Percentiles rank a stretch among this genome's conserved stretches.
Conservation (phyloP, 2,113 vertebrate species). For the Cricetomys ansorgei region DNA sequence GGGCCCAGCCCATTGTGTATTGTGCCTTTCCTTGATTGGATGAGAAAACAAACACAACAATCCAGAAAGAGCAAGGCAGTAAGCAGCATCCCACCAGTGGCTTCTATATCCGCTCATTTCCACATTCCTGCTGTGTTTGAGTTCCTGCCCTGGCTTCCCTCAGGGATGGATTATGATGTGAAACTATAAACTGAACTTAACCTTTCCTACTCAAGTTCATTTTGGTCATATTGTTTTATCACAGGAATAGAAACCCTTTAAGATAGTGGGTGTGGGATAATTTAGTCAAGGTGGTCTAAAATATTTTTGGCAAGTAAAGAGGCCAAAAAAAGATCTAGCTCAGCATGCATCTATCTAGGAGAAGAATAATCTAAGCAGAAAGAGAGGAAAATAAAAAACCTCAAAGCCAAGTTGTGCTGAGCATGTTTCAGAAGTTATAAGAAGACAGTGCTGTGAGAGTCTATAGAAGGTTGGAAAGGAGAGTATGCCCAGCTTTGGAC, state of each 20-base stretch:
- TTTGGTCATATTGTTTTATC: background rate
- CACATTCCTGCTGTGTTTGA: background rate
- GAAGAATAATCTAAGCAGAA: background rate
- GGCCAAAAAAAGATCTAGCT: background rate
- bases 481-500: background rate
- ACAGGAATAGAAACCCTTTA: background rate
- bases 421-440: background rate
- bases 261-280: background rate
- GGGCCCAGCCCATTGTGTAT: background rate
- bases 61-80: background rate
- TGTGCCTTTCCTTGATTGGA: no score
- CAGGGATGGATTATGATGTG: background rate
- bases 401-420: background rate
- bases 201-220: background rate
- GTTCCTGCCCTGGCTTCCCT: background rate
- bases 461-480: background rate
- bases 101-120: background rate
- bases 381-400: background rate
- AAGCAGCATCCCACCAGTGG: background rate
- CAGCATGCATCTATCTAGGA: background rate
- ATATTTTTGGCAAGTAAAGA: background rate
- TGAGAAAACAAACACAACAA: background rate
- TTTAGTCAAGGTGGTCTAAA: background rate
- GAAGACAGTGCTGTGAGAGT: background rate
- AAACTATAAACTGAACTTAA: background rate